Percentiles rank a stretch among this genome's conserved stretches.
Conservation (phyloP, 2,113 vertebrate species). For the Indicator indicator region DNA sequence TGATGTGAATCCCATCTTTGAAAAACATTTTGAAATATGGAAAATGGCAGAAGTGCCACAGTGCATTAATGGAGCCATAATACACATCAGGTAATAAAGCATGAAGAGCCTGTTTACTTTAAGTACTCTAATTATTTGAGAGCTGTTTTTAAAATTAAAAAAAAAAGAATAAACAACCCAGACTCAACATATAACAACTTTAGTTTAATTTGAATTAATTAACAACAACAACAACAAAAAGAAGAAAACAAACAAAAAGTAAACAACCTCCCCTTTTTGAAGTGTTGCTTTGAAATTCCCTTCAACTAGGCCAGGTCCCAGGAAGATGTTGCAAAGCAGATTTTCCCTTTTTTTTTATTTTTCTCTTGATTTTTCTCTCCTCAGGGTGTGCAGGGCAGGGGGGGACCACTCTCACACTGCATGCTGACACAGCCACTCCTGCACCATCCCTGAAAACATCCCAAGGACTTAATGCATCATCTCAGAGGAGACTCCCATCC, state of each 20-base stretch:
- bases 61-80: constrained; percentile 75
- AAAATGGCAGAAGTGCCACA: constrained; percentile 64
- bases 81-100: constrained; percentile 77
- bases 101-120: constrained; percentile 76
- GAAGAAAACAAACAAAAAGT: not conserved
- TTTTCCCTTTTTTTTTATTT: not conserved
- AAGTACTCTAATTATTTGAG: constrained; percentile 76
- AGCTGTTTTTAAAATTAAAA: constrained; percentile 63
- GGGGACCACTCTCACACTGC: rapidly evolving
- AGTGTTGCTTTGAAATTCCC: not conserved
- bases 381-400: not conserved
- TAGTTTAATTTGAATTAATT: constrained; percentile 20
- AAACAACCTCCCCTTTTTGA: not conserved
- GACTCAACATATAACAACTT: not conserved
- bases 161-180: not conserved
- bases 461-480: not conserved
- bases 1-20: constrained; percentile 67
- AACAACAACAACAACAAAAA: not conserved
- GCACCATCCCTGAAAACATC: not conserved
- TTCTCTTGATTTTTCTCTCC: not conserved
- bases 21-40: constrained; percentile 38
- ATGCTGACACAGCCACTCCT: not conserved
- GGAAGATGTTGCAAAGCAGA: not conserved
- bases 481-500: rapidly evolving
- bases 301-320: not conserved